Base-by-base conservation (phyloP, 2,113 vertebrate genomes). In the Rhipidura dahli region DNA sequence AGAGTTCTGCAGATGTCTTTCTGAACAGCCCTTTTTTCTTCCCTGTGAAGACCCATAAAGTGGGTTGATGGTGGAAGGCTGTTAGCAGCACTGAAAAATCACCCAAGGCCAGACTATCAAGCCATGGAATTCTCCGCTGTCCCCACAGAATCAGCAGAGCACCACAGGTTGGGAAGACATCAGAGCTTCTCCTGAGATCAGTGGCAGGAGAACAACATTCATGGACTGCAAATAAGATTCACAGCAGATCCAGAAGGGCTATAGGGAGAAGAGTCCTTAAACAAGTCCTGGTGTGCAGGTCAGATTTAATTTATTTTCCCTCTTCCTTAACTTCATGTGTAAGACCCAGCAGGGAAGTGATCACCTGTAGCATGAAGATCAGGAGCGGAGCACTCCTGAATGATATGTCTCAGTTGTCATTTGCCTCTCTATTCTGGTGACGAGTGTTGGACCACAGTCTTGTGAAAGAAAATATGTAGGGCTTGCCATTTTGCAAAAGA, bases 91-190 rank as follows among this genome's bases (percentile, higher is more conserved):
- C 3, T 81, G 45, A 69, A 73, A 76, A 89, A 56, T 15, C 18
- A 40, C 15, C 4, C 22, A 49, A 35, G 9, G 5, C 11, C 21
- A 44, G 23, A 53, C 1, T 39, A 40, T 11, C 13, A 42, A 8
- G 13, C 31, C 35, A 4, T 13, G 27, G 35, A 91, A 95, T 76
- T 82, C 31, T 14, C 40, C 37, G 26, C 20, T 3, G 0, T 19
- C 68, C 19, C 39, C 1, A 2, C 35, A 37, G 30, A 6, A 45
- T 30, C 59, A 83, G 39, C 30, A 70, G 33, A 77, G 10, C 40
- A 53, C 0, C 0, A 45, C n/a, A 78, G 49, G 11, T 19, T 26
- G 0, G 0, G 8, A 44, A 66, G 17, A 71, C 11, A 31, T 53
- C 19, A 54, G 35, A 88, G 45, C 5, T 89, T 44, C n/a, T n/a